Evolutionary conservation across 1,140 invertebrate species (phyloP), one percentile per base, ranked within the genome.

Genomic region (Maconellicoccus hirsutus): DNA sequence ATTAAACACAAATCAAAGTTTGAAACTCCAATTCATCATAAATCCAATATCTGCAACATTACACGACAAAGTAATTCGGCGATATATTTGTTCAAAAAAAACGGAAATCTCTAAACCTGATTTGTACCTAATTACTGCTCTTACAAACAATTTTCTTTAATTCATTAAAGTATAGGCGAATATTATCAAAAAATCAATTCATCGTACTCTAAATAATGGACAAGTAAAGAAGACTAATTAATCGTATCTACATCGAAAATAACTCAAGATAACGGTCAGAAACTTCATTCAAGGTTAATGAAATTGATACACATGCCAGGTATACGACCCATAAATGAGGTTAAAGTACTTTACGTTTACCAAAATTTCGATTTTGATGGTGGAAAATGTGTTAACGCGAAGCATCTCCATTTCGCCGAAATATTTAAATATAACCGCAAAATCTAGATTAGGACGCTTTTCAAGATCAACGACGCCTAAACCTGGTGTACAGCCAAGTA

Each of bases 271-370:
- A 52, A 52, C 42, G 16, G 42, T 52, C 42, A 16, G n/a, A 52
- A 52, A 52, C 42, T 52, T 52, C 42, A 52, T 8, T 52, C 42
- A 52, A 52, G 42, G 42, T 52, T 52, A 52, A 52, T 52, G 42
- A 19, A 14, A 19, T 19, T 52, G 42, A 52, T 52, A 52, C n/a
- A 52, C 42, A 52, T 52, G 42, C n/a, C n/a, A 52, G 42, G 42
- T 16, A 3, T 16, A 52, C 42, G 42, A 52, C 42, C 29, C 42
- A 52, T 52, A 52, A 52, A 52, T 52, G 42, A 16, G 42, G 42
- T 52, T 52, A 52, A 52, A 52, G 42, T 52, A 52, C 42, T 52
- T 52, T 16, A 52, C 4, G 16, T 12, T 33, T 52, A 52, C 42
- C 6, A 16, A 16, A 52, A 14, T 52, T 52, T 52, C 29, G 29